phyloP scores from a whole-genome alignment of 2,888 invertebrate species.

The Alsophila aescularia region DNA sequence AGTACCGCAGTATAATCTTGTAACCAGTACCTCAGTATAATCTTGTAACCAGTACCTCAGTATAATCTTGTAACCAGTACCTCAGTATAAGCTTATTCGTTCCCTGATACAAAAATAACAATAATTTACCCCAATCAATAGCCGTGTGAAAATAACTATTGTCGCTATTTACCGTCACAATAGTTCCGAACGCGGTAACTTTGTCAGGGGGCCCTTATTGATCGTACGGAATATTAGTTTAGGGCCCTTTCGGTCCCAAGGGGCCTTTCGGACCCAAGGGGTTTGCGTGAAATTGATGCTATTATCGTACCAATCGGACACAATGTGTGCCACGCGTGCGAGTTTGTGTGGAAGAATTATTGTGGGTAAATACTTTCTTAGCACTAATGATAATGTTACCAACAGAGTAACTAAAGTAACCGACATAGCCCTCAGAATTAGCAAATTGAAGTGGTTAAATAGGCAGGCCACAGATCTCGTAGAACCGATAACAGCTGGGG shows the following conservation, averaged over 20 bases:
- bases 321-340: constrained; percentile 39
- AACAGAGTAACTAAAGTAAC: too few relatives aligned
- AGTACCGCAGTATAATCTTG: too few relatives aligned
- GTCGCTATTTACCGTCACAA: constrained; percentile 46
- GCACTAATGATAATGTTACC: too few relatives aligned
- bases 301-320: constrained; percentile 56
- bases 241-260: constrained; percentile 44
- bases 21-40: too few relatives aligned
- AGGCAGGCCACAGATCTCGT: too few relatives aligned
- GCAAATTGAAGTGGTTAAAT: too few relatives aligned
- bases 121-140: constrained; percentile 28
- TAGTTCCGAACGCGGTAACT: constrained; percentile 51
- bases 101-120: constrained; percentile 26
- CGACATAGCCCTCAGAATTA: too few relatives aligned
- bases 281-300: constrained; percentile 68
- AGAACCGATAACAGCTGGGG: too few relatives aligned
- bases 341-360: constrained; percentile 34
- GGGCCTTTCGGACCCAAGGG: constrained; percentile 46
- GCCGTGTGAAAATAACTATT: constrained; percentile 53
- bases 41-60: too few relatives aligned
- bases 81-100: not conserved
- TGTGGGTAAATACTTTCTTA: constrained; percentile 14
- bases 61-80: too few relatives aligned
- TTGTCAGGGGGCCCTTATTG: constrained; percentile 51
- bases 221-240: constrained; percentile 54